Evolutionary conservation across 2,113 vertebrate genomes (phyloP).

Genomic region (Oreamnos americanus): DNA sequence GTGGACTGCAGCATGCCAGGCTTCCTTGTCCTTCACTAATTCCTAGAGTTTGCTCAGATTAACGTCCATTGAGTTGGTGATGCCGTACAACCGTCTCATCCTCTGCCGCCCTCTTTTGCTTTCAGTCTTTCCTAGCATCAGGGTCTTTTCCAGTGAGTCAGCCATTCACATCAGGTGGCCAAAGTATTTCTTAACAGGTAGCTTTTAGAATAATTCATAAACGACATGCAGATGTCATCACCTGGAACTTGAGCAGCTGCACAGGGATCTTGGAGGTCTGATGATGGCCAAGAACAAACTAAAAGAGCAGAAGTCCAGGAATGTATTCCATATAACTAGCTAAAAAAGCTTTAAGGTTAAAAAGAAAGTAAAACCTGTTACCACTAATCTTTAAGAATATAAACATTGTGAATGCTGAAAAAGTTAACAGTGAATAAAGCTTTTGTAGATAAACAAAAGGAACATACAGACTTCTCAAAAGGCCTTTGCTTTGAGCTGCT

Average conservation of each 20-base stretch:
- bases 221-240: not conserved
- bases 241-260: not conserved
- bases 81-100: not conserved
- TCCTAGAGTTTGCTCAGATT: not conserved
- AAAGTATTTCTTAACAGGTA: not conserved
- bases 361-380: conserved; percentile 87
- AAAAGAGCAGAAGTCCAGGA: conserved; percentile 84
- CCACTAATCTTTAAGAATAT: conserved; percentile 84
- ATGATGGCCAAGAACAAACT: conserved; percentile 90
- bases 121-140: not conserved
- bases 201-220: not conserved
- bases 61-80: not conserved
- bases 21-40: not conserved
- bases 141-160: not conserved
- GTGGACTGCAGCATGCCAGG: not conserved
- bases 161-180: not conserved
- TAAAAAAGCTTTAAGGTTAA: conserved; percentile 85
- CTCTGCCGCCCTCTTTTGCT: not conserved
- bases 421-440: conserved; percentile 89
- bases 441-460: conserved; percentile 89
- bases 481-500: conserved; percentile 74
- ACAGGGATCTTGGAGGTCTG: not conserved
- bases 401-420: conserved; percentile 89
- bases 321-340: conserved; percentile 90
- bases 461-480: conserved; percentile 87